These are phyloP conservation scores for Macquaria ambigua DNA, from an alignment of 2,113 vertebrate species.

Conservation along the genomic window DNA sequence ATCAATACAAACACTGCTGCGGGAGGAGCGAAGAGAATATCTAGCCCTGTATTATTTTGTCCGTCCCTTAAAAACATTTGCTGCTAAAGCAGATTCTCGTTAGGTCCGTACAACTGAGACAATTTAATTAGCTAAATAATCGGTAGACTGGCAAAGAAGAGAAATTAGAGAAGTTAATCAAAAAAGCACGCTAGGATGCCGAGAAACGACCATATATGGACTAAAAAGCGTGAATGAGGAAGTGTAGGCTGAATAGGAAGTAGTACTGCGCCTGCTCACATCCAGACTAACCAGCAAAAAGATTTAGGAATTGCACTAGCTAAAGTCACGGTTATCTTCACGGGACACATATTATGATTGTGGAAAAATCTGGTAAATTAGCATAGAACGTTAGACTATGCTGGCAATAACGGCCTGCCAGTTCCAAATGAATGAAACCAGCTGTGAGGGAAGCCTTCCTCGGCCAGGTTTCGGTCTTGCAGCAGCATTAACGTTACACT, in stretches of 20 bases:
- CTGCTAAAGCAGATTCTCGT: fast-evolving
- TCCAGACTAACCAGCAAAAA: conserved; percentile 37
- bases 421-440: conserved; percentile 45
- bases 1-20: conserved; percentile 19
- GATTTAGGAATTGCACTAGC: conserved; percentile 22
- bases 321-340: neutral
- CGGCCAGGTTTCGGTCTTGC: neutral
- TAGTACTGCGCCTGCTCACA: conserved; percentile 88
- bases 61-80: neutral
- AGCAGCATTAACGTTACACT: conserved; percentile 6
- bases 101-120: fast-evolving
- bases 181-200: conserved; percentile 51
- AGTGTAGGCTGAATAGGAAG: conserved; percentile 91
- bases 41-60: neutral
- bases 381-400: fast-evolving
- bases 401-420: no score
- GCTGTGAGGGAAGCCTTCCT: conserved; percentile 1
- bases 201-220: conserved; percentile 95
- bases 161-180: conserved; percentile 58
- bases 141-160: neutral
- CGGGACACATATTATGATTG: fast-evolving
- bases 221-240: conserved; percentile 92
- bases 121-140: neutral
- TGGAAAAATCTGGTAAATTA: neutral
- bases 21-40: neutral